phyloP scores from a whole-genome alignment of 1,140 invertebrate species.

The Micrasema longulum region DNA sequence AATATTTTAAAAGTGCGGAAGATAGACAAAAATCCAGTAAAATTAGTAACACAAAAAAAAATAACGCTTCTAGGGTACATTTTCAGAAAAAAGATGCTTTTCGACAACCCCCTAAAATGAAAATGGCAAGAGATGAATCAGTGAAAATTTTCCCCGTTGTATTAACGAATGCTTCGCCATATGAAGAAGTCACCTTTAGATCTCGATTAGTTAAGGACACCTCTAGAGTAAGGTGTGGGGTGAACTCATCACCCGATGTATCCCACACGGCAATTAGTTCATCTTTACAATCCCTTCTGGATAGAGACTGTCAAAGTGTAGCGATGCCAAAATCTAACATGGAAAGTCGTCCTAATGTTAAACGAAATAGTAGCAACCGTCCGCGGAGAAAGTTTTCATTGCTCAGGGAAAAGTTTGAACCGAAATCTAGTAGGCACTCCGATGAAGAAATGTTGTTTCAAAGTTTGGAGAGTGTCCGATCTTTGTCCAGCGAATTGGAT shows the following conservation, averaged over 20 bases:
- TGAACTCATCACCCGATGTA: conserved; percentile 57
- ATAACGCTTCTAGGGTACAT: conserved; percentile 34
- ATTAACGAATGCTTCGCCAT: conserved; percentile 62
- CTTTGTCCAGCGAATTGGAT: conserved; percentile 47
- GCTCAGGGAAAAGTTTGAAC: conserved; percentile 72
- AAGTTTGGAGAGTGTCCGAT: conserved; percentile 57
- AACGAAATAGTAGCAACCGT: conserved; percentile 62
- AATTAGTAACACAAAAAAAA: conserved; percentile 29
- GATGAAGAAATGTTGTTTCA: conserved; percentile 65
- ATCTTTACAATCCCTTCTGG: conserved; percentile 65
- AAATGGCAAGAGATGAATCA: conserved; percentile 58
- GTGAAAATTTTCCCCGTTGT: conserved; percentile 54
- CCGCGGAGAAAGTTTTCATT: conserved; percentile 73
- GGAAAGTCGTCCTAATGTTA: conserved; percentile 60
- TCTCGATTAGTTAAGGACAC: conserved; percentile 65
- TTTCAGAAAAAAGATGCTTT: conserved; percentile 36
- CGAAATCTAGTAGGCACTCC: conserved; percentile 62
- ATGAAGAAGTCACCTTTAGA: conserved; percentile 66
- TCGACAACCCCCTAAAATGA: conserved; percentile 48
- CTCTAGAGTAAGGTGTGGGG: conserved; percentile 41
- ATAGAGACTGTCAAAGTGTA: conserved; percentile 59
- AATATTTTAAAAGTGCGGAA: conserved; percentile 23
- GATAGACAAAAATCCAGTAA: conserved; percentile 28
- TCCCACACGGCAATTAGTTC: conserved; percentile 61
- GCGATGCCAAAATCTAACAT: conserved; percentile 54